A percentile compares a stretch with the other conserved stretches of the same genome.
Conservation (phyloP, 2,888 invertebrate genomes). For the Heliconius hortense region DNA sequence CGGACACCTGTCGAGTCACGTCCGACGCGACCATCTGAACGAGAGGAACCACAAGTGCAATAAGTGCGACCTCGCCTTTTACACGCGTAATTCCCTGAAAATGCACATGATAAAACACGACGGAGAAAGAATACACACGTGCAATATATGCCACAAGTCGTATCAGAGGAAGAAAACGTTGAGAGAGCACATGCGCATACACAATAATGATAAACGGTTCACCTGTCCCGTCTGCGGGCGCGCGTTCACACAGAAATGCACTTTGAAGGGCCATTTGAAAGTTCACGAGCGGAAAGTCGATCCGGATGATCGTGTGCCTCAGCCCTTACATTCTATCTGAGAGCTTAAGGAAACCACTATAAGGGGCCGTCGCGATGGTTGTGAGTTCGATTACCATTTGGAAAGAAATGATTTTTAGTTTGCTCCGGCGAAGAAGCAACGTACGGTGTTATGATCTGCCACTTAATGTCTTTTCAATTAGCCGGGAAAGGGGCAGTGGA, state of each 20-base stretch:
- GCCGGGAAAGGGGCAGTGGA: too few relatives aligned
- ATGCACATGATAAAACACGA: slow-evolving; percentile 83
- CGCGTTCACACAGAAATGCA: slow-evolving; percentile 77
- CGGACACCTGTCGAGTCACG: slow-evolving; percentile 72
- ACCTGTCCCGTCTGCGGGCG: slow-evolving; percentile 72
- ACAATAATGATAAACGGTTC: slow-evolving; percentile 73
- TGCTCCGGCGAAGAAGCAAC: too few relatives aligned
- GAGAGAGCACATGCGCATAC: slow-evolving; percentile 72
- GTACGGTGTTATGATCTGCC: too few relatives aligned
- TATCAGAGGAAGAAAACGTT: slow-evolving; percentile 75
- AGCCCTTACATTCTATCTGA: slow-evolving; percentile 36
- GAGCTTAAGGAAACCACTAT: background rate
- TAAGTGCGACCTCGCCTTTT: slow-evolving; percentile 78
- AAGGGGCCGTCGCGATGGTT: background rate
- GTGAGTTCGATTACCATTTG: background rate
- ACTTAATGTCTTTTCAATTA: too few relatives aligned
- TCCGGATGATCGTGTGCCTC: slow-evolving; percentile 53
- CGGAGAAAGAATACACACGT: slow-evolving; percentile 76
- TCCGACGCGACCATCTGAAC: slow-evolving; percentile 70
- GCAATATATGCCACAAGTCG: slow-evolving; percentile 76
- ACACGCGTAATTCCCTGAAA: slow-evolving; percentile 78
- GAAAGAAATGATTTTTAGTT: background rate
- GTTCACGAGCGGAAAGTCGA: slow-evolving; percentile 69
- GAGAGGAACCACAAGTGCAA: slow-evolving; percentile 77
- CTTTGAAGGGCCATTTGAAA: slow-evolving; percentile 72